phyloP scores from a whole-genome alignment of 2,113 vertebrate genomes.

The Rhipidura dahli region DNA sequence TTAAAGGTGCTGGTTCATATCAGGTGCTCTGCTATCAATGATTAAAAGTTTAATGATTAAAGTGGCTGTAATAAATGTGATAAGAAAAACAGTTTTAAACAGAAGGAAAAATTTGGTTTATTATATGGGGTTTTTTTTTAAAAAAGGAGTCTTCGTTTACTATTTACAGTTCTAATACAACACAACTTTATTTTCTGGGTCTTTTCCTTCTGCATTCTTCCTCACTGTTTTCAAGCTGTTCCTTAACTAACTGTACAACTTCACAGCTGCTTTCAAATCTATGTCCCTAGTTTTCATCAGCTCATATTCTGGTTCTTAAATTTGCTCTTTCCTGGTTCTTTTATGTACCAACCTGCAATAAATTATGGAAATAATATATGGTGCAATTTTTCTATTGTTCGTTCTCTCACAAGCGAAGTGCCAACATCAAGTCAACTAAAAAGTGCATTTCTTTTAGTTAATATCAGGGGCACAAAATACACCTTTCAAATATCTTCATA shows the following conservation, averaged over 20 bases:
- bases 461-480: background rate
- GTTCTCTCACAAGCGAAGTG: background rate
- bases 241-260: background rate
- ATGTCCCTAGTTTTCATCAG: background rate
- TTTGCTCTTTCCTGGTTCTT: background rate
- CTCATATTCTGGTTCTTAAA: background rate
- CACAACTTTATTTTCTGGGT: background rate
- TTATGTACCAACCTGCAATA: background rate
- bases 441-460: background rate
- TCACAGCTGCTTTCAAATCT: background rate
- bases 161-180: background rate
- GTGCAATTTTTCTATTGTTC: background rate
- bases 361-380: background rate
- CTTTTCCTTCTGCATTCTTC: background rate
- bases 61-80: background rate
- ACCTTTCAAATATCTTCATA: background rate
- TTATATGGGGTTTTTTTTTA: background rate
- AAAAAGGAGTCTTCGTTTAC: background rate
- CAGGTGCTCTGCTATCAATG: background rate
- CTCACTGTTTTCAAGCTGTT: background rate
- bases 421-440: background rate
- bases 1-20: background rate
- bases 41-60: background rate
- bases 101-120: background rate
- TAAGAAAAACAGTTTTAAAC: background rate